These are phyloP conservation scores for Stenoptilia bipunctidactyla DNA, from an alignment of 2,888 invertebrate genomes.

Conservation along the genomic window DNA sequence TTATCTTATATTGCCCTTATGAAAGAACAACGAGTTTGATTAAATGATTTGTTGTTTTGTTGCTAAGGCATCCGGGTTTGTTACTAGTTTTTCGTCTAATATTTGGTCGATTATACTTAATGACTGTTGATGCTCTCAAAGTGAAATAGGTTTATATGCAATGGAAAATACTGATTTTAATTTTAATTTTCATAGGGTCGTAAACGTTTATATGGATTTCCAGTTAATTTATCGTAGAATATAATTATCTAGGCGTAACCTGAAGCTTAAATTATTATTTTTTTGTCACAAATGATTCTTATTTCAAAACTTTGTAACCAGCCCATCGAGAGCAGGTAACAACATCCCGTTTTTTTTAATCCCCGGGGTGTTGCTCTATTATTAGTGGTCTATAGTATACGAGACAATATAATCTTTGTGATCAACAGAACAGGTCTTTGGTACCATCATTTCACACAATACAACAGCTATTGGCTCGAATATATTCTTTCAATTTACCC, in stretches of 20 bases:
- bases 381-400: constrained; percentile 23
- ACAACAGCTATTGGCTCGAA: background rate
- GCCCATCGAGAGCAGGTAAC: constrained; percentile 43
- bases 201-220: too few species aligned
- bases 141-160: background rate
- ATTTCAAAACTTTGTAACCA: background rate
- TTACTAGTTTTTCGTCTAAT: constrained; percentile 21
- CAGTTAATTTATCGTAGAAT: background rate
- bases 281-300: background rate
- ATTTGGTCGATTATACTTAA: constrained; percentile 19
- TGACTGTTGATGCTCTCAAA: background rate
- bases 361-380: constrained; percentile 27
- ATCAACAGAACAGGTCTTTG: background rate
- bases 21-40: constrained; percentile 43
- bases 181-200: too few species aligned
- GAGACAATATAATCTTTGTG: constrained; percentile 20
- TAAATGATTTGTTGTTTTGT: constrained; percentile 57
- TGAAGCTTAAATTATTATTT: background rate
- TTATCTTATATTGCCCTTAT: too few species aligned
- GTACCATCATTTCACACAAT: background rate
- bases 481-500: constrained; percentile 4
- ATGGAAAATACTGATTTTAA: too few species aligned
- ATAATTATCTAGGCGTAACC: background rate
- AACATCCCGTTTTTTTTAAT: constrained; percentile 48
- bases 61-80: constrained; percentile 57